Evolutionary conservation across 2,888 invertebrate genomes (phyloP), one percentile per base, ranked within the genome.

Genomic region (Heteromurus nitidus): DNA sequence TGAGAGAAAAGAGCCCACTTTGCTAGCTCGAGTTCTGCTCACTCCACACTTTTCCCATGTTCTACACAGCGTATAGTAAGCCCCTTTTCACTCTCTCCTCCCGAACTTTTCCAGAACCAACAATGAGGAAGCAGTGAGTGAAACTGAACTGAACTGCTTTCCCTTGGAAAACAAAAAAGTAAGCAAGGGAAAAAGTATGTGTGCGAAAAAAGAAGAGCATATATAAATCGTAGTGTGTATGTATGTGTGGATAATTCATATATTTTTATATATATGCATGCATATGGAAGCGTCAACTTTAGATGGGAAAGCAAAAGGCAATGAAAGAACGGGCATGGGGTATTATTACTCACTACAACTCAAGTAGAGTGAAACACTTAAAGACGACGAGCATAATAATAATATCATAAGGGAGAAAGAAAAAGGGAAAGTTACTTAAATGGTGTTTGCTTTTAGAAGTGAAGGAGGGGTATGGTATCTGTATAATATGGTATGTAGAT

Each of bases 381-480:
- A 64, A 42, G 64, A 36, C 64, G 42, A 64, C 64, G 42, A 24
- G 60, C 31, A 60, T 60, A 60, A 60, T 60, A 60, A 30, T 53
- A 22, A 1, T 60, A 60, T 60, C 11, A 47, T 47, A 47, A 24
- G 2, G 31, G 30, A 60, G 60, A 60, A 24, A 60, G 60, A 60
- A 24, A 28, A 28, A 28, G 28, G 58, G 22, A 60, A 60, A 60
- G 60, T 28, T n/a, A 60, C 26, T 60, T 30, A 60, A 24, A 60
- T 30, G 30, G 26, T 60, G 18, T 30, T 60, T 55, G n/a, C 26
- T 30, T 18, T 18, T 2, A 3, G 16, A 60, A 30, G 28, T 30
- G 7, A 22, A 3, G 24, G n/a, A 47, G 36, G 36, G 7, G 13
- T 36, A 36, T 13, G 5, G 36, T 9, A 13, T 36, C 5, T 36